Base-by-base conservation (phyloP, 2,797 vertebrate species). In the Microcaecilia unicolor region DNA sequence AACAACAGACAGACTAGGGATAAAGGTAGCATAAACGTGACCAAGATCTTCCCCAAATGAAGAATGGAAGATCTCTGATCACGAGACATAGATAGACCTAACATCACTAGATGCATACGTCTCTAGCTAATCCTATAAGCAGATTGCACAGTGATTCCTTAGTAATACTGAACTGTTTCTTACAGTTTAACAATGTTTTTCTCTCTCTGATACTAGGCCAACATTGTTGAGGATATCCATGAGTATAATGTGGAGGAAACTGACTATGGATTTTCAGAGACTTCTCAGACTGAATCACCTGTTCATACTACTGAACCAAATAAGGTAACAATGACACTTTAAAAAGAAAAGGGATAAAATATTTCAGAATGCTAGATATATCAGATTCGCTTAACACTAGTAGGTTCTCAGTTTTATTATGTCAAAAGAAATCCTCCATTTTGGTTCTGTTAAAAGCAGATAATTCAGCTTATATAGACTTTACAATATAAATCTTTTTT, bases 31-130 rank as follows among this genome's bases (percentile, higher is more conserved):
- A 33, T 63, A 62, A 51, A 55, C n/a, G 66, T 71, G 76, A 96
- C 97, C 89, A 88, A 96, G 94, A 95, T 97, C 88, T 92, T 83
- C 74, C 58, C 55, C 45, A 67, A 60, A 55, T n/a, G n/a, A 46
- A 56, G 72, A 34, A 41, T 70, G 80, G 88, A 93, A 91, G 86
- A 98, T 97, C 93, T 93, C 37, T 90, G 90, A 96, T 96, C 81
- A 78, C 64, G 66, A 67, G 69, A 67, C 69, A 45, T 59, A 55
- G 49, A 62, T 40, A 72, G 65, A 71, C 71, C 72, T 87, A 88
- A 85, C 85, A 75, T 59, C 57, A 64, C 63, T 88, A 89, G 81
- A 79, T 72, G 59, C 79, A 76, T 67, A 37, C 42, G 70, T 34
- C 22, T 58, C 48, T 80, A 72, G 75, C 53, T 75, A 80, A 81